Evolutionary conservation across 2,888 invertebrate genomes (phyloP).

Genomic region (Pachliopta kotzebuea): DNA sequence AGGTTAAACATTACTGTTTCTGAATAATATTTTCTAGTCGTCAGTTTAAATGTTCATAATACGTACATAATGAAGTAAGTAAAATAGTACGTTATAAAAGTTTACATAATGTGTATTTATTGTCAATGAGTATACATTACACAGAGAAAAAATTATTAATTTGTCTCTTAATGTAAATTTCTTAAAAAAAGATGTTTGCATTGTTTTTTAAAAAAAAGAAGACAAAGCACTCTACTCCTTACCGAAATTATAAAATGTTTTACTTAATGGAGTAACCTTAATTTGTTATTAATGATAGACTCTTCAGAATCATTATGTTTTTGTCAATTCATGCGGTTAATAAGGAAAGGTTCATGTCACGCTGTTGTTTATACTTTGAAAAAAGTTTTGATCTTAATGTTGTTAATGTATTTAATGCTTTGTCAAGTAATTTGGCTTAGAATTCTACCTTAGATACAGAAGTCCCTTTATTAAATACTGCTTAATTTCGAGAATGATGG

Average conservation of each 20-base stretch:
- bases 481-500: too few relatives aligned
- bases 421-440: too few relatives aligned
- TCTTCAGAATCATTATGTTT: constrained; percentile 60
- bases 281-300: constrained; percentile 61
- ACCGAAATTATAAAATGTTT: constrained; percentile 4
- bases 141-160: too few relatives aligned
- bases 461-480: too few relatives aligned
- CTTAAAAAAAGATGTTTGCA: too few relatives aligned
- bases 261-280: constrained; percentile 41
- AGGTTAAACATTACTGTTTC: neutral
- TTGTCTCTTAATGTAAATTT: too few relatives aligned
- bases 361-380: constrained; percentile 28
- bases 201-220: neutral
- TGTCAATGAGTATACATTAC: too few relatives aligned
- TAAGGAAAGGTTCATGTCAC: constrained; percentile 47
- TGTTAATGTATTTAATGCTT: neutral
- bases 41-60: too few relatives aligned
- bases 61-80: too few relatives aligned
- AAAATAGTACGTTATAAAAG: too few relatives aligned
- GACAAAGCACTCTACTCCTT: neutral
- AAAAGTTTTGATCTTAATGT: constrained; percentile 1
- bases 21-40: neutral
- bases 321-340: constrained; percentile 75
- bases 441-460: too few relatives aligned
- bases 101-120: too few relatives aligned